A percentile compares a stretch with the other conserved stretches of the same genome.
phyloP scores from a whole-genome alignment of 2,888 invertebrate species.

The Dynastes hyllus region DNA sequence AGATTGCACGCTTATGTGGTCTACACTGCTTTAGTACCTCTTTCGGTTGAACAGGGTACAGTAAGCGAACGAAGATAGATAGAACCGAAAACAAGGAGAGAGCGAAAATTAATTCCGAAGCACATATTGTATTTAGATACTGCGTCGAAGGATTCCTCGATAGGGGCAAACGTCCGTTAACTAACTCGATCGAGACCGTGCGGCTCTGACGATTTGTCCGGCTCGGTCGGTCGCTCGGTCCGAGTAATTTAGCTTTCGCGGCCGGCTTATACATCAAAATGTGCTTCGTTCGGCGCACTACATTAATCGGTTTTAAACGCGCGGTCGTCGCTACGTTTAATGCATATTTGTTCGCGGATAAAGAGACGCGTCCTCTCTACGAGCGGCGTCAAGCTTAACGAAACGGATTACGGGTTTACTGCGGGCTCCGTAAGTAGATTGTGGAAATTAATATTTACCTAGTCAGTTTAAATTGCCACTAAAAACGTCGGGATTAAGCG shows the following conservation, averaged over 20 bases:
- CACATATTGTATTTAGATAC: slow-evolving; percentile 28
- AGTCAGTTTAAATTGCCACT: slow-evolving; percentile 39
- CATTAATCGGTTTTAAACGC: slow-evolving; percentile 44
- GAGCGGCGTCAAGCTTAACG: slow-evolving; percentile 29
- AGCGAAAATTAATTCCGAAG: slow-evolving; percentile 31
- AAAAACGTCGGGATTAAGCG: slow-evolving; percentile 31
- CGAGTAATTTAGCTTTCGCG: slow-evolving; percentile 25
- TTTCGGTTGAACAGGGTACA: not conserved
- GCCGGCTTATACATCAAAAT: slow-evolving; percentile 30
- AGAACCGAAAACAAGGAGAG: not conserved
- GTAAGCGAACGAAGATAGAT: not conserved
- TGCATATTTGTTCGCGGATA: slow-evolving; percentile 47
- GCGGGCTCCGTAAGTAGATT: slow-evolving; percentile 36
- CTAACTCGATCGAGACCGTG: not conserved
- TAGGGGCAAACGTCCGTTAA: slow-evolving; percentile 31
- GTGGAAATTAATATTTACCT: slow-evolving; percentile 46
- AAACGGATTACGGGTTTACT: slow-evolving; percentile 38
- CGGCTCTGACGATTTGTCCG: slow-evolving; percentile 38
- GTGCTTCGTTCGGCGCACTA: slow-evolving; percentile 40
- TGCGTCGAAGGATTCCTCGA: not conserved
- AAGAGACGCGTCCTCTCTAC: slow-evolving; percentile 5
- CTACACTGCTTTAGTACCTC: too few relatives aligned
- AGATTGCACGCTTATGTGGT: too few relatives aligned
- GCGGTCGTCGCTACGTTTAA: slow-evolving; percentile 33
- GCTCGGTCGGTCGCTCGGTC: not conserved